A percentile compares a stretch with the other conserved stretches of the same genome.
These are phyloP conservation scores for Cryptocephalus primarius DNA, from an alignment of 2,888 invertebrate species.

Conservation along the genomic window DNA sequence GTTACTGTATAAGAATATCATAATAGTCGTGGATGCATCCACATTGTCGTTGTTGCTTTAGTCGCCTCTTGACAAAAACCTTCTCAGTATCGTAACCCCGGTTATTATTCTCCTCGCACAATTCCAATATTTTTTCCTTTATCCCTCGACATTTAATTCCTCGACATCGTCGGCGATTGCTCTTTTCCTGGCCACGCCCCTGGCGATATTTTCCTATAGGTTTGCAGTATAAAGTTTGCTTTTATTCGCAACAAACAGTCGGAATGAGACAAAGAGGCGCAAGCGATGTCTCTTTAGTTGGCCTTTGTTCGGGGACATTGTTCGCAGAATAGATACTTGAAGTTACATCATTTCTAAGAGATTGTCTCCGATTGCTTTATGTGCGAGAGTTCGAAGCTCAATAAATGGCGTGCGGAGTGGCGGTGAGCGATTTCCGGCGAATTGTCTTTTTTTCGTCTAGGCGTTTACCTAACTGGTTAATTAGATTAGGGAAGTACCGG, in stretches of 20 bases:
- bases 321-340: conserved; percentile 38
- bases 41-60: too few species aligned
- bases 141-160: too few species aligned
- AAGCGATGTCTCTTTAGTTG: conserved; percentile 39
- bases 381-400: conserved; percentile 14
- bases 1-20: too few species aligned
- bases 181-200: not conserved
- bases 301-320: conserved; percentile 33
- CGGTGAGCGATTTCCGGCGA: not conserved
- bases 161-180: too few species aligned
- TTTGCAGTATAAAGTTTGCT: conserved; percentile 36
- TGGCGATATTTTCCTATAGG: conserved; percentile 28
- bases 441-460: not conserved
- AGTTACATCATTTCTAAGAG: conserved; percentile 39
- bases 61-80: too few species aligned
- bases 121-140: too few species aligned
- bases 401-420: not conserved
- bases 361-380: conserved; percentile 37
- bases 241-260: conserved; percentile 35
- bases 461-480: not conserved
- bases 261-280: conserved; percentile 30
- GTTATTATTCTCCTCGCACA: too few species aligned
- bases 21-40: too few species aligned
- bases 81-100: too few species aligned
- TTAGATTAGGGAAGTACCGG: too few species aligned